phyloP scores from a whole-genome alignment of 1,140 invertebrate genomes.

The Carcinoscorpius rotundicauda region DNA sequence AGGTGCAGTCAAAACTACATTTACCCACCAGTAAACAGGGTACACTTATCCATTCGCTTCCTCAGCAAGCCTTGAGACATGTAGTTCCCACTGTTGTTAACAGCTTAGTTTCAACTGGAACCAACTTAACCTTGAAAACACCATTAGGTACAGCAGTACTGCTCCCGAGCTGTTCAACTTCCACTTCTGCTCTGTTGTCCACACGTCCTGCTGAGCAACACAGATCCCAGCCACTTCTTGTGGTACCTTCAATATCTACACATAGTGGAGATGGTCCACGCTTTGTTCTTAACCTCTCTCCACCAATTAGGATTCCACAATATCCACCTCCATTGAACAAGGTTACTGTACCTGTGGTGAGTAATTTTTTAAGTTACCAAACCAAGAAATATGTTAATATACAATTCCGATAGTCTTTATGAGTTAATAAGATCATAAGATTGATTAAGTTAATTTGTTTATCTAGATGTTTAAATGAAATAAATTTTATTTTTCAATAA shows the following conservation, averaged over 20 bases:
- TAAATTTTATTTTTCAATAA: too few species aligned
- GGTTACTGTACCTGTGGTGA: too few species aligned
- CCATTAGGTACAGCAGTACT: conserved; percentile 14
- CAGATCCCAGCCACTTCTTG: conserved; percentile 15
- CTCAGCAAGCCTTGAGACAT: neutral
- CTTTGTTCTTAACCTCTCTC: conserved; percentile 15
- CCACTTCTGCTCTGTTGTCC: conserved; percentile 5
- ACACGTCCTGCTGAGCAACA: conserved; percentile 10
- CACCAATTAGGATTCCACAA: conserved; percentile 20
- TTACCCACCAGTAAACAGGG: too few species aligned
- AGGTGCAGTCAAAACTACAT: too few species aligned
- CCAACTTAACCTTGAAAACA: conserved; percentile 16
- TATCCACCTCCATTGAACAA: conserved; percentile 11
- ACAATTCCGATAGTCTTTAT: too few species aligned
- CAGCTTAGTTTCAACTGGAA: conserved; percentile 6
- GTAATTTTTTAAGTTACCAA: too few species aligned
- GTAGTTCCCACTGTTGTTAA: conserved; percentile 15
- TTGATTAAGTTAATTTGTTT: too few species aligned
- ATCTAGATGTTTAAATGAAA: too few species aligned
- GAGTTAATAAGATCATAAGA: too few species aligned
- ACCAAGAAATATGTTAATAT: too few species aligned
- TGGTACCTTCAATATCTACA: conserved; percentile 18
- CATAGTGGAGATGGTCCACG: conserved; percentile 15
- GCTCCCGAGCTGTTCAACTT: conserved; percentile 14
- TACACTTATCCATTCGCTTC: too few species aligned